Evolutionary conservation across 2,113 vertebrate genomes (phyloP), one percentile per base, ranked within the genome.

Genomic region (Benthochromis sp.): DNA sequence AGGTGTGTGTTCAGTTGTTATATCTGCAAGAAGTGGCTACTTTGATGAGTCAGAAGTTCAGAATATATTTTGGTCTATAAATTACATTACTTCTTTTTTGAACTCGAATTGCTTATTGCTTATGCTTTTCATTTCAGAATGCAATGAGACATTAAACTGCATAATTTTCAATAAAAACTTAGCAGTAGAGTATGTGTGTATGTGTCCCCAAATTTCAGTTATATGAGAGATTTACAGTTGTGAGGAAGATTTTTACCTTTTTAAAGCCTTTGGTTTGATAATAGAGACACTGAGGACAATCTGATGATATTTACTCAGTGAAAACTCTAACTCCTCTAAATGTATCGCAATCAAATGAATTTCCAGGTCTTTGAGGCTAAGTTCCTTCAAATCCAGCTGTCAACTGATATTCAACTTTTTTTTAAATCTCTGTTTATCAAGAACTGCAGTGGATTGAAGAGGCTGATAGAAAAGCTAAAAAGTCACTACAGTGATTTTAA

Each of bases 331-430:
- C 5, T 61, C 29, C 29, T 17, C 57, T 34, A 61, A 61, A 61
- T 61, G 27, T 10, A 61, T 61, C 16, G 2, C 29, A 61, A 10
- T 31, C 57, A 61, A 61, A 34, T 61, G 5, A 0, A 17, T 61
- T 61, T 61, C 29, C 57, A 61, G 0, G 0, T 10, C 57, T 61
- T 31, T 17, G 14, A 61, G 57, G 2, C 14, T 0, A 10, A 34
- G 8, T 61, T 61, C 16, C 16, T 34, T 61, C 57, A 61, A 61
- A 31, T 61, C 29, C 8, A 3, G 29, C 57, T 34, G 29, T 17
- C 16, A 61, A 61, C 14, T 61, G 5, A 61, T 61, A 61, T 61
- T 61, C 0, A 61, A 61, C 29, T 31, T 31, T 31, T 59, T 14
- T 47, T 9, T 24, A 27, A 4, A 4, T 61, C 1, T 61, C 2